A percentile compares a stretch with the other conserved stretches of the same genome.
These are phyloP conservation scores for Fragum whitleyi DNA, from an alignment of 2,888 invertebrate species.

Conservation along the genomic window DNA sequence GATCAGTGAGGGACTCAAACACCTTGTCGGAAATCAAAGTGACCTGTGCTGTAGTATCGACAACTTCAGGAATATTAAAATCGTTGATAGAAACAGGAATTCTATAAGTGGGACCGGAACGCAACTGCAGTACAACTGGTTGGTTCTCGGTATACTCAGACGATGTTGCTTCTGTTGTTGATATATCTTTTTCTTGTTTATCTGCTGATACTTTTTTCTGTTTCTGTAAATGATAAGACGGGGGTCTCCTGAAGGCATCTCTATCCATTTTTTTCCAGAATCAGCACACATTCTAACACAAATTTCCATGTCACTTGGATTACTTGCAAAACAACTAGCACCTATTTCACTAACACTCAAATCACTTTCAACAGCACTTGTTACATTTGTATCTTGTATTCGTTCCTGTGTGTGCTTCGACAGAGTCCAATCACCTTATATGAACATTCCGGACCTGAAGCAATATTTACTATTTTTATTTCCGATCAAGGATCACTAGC, in stretches of 20 bases:
- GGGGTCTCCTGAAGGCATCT: background rate
- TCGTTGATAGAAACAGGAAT: background rate
- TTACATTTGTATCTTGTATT: no score
- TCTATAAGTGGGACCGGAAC: background rate
- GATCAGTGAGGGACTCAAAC: no score
- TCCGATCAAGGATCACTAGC: background rate
- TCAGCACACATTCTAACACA: no score
- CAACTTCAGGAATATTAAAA: background rate
- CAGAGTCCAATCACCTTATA: background rate
- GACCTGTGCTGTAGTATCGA: background rate
- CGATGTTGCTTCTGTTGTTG: no score
- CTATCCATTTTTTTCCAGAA: background rate
- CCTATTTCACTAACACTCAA: no score
- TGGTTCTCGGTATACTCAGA: background rate
- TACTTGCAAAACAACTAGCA: no score
- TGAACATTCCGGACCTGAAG: background rate
- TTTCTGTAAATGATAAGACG: background rate
- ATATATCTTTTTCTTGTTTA: no score
- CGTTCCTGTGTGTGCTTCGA: background rate
- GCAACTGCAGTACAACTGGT: conserved; percentile 8
- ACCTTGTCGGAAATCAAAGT: background rate
- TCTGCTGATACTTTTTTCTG: no score
- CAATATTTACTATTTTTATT: background rate
- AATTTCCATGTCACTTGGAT: no score
- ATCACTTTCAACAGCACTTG: no score